These are phyloP conservation scores for Carassius auratus DNA, from an alignment of 2,113 vertebrate genomes.

Conservation along the genomic window DNA sequence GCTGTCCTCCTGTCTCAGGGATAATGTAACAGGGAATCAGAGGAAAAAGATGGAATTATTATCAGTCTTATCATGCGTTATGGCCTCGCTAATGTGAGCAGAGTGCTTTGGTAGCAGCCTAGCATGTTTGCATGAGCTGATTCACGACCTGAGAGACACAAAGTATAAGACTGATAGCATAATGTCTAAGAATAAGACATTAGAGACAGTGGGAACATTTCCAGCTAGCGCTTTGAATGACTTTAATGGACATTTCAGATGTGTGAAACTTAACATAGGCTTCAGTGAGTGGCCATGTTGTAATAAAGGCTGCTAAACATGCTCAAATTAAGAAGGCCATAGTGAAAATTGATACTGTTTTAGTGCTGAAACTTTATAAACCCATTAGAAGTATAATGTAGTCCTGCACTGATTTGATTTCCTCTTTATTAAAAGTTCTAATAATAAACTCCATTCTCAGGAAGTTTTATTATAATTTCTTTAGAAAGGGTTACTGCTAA, in stretches of 20 bases:
- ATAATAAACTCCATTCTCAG: not conserved
- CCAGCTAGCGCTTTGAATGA: not conserved
- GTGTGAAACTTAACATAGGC: not conserved
- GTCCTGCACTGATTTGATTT: not conserved
- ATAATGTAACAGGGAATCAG: slow-evolving; percentile 26
- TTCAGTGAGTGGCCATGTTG: not conserved
- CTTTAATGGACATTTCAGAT: not conserved
- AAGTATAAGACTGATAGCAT: slow-evolving; percentile 9
- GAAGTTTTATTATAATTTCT: not conserved
- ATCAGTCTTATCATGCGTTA: slow-evolving; percentile 40
- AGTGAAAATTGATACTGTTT: not conserved
- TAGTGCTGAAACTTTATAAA: not conserved
- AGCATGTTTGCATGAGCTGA: slow-evolving; percentile 43
- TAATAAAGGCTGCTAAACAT: not conserved
- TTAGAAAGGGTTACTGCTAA: not conserved
- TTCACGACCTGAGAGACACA: slow-evolving; percentile 36
- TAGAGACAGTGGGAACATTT: not conserved
- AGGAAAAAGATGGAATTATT: slow-evolving; percentile 11
- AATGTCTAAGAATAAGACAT: slow-evolving; percentile 42
- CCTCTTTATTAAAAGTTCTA: not conserved
- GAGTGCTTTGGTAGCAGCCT: slow-evolving; percentile 47
- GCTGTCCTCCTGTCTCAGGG: slow-evolving; percentile 26
- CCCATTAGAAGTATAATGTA: not conserved
- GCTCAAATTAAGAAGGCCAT: not conserved
- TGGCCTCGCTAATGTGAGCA: slow-evolving; percentile 52